A percentile compares a stretch with the other conserved stretches of the same genome.
Conservation (phyloP, 2,113 vertebrate species). For the Muscicapa adusta region DNA sequence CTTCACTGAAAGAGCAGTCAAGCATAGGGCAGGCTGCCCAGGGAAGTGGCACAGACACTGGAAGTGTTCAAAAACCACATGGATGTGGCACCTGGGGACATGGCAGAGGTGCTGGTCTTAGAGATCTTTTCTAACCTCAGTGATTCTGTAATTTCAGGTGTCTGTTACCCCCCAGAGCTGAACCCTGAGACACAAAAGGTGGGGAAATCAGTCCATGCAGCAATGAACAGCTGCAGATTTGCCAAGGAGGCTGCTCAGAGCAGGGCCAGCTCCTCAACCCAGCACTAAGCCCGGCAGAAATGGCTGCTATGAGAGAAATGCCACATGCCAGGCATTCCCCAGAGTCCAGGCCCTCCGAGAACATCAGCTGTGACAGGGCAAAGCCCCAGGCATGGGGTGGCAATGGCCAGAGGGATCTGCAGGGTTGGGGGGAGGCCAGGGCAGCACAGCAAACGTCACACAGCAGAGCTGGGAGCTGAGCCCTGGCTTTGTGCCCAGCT, state of each 20-base stretch:
- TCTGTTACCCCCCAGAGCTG: not conserved
- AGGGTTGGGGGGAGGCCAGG: not conserved
- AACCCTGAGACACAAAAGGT: not conserved
- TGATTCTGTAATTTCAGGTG: not conserved
- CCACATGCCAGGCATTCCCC: not conserved
- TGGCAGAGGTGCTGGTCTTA: fast-evolving
- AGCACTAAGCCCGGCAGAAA: not conserved
- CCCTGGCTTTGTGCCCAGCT: not conserved
- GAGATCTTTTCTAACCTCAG: not conserved
- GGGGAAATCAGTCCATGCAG: not conserved
- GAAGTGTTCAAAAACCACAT: fast-evolving
- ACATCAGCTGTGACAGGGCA: not conserved
- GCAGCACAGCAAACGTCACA: fast-evolving
- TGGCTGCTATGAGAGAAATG: not conserved
- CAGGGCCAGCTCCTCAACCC: not conserved
- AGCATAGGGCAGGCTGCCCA: not conserved
- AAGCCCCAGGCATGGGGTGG: fast-evolving
- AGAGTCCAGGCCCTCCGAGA: fast-evolving
- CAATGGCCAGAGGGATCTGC: fast-evolving
- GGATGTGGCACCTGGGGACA: not conserved
- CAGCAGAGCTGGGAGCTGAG: not conserved
- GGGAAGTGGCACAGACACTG: not conserved
- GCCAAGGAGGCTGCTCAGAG: not conserved
- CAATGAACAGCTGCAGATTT: fast-evolving
- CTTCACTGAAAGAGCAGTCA: not conserved